Base-by-base conservation (phyloP, 2,888 invertebrate genomes). In the Ligdia adustata region DNA sequence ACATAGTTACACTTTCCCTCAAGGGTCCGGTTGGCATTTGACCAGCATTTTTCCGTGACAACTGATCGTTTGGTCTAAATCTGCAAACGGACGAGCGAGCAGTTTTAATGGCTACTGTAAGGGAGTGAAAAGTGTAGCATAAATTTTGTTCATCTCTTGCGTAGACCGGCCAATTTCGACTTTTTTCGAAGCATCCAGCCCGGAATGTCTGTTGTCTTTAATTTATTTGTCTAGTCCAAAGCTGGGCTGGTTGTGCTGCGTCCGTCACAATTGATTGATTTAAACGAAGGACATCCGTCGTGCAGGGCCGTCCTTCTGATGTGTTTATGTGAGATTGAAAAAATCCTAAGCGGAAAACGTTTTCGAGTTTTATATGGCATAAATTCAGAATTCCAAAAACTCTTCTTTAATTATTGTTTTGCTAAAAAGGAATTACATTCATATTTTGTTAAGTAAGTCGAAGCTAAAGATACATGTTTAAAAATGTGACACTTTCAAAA, bases 21-120 rank as follows among this genome's bases (percentile, higher is more conserved):
- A n/a, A 5, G 6, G 34, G 38, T 32, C 51, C 43, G 43, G 34
- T 45, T 47, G 49, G 50, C 54, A 48, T 38, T 46, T 39, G 52
- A 55, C 50, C 48, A 53, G 60, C 34, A 56, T 59, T 64, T 60
- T 60, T 43, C 55, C 73, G 78, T 78, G 81, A 80, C 74, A 67
- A 69, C 62, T 61, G 60, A 71, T 72, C 75, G 70, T 82, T 82
- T 72, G 75, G 77, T 72, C 82, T 82, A 80, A 85, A 80, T 80
- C 82, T 79, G 70, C 72, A 60, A 83, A 79, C 76, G 80, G 77
- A 79, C 74, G 77, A 77, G 79, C 75, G 76, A 77, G 75, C 82
- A 75, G 72, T 80, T 82, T 84, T 82, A 87, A 86, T 85, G 82
- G 82, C 63, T 73, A 70, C 60, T 61, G 75, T 72, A 80, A 84